These are phyloP conservation scores for Falco columbarius DNA, from an alignment of 2,797 vertebrate species.

Conservation along the genomic window DNA sequence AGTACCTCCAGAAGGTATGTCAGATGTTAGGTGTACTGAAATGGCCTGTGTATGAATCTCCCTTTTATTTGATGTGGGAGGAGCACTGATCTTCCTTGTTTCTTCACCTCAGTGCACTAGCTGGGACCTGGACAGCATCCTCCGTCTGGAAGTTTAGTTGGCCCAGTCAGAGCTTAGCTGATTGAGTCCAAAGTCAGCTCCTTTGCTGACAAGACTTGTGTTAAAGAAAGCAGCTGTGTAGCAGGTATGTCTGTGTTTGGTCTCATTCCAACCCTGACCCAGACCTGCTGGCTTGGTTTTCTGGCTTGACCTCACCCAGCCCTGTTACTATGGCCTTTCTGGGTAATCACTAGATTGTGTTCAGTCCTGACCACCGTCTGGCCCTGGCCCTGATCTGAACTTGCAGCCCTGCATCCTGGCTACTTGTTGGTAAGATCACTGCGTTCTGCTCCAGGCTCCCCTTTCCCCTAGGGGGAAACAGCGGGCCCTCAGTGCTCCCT, in stretches of 20 bases:
- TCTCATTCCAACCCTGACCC: background rate
- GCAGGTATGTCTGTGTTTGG: background rate
- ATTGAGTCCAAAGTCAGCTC: background rate
- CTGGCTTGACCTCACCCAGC: background rate
- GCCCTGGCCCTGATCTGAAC: background rate
- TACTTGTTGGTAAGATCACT: background rate
- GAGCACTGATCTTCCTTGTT: background rate
- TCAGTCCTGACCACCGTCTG: background rate
- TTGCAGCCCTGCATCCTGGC: background rate
- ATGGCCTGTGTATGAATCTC: background rate
- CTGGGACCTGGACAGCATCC: background rate
- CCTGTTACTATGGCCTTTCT: background rate
- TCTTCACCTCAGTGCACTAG: background rate
- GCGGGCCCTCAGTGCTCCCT: background rate
- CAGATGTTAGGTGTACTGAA: background rate
- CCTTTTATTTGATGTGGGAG: background rate
- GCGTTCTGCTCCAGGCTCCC: rapidly evolving
- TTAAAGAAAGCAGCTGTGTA: background rate
- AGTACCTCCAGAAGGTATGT: background rate
- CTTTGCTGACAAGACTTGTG: background rate
- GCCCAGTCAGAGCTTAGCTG: background rate
- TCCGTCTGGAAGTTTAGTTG: background rate
- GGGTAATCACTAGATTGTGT: background rate
- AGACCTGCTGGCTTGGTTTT: background rate
- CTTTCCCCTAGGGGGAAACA: background rate